These are phyloP conservation scores for Exaiptasia diaphana DNA, from an alignment of 64 coral and sea anemone species.

Conservation along the genomic window DNA sequence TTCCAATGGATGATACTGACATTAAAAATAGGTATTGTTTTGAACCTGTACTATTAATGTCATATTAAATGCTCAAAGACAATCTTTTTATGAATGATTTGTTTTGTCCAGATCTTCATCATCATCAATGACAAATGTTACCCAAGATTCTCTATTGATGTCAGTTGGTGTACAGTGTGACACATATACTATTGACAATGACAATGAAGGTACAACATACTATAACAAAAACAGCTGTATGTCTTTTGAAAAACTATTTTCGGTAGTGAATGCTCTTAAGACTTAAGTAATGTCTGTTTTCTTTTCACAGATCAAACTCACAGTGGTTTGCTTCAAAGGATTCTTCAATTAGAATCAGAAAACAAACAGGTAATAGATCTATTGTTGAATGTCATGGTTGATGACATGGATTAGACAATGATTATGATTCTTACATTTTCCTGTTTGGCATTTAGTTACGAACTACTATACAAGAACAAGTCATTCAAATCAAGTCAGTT, in stretches of 20 bases:
- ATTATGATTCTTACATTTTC: not conserved
- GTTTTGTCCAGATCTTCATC: not conserved
- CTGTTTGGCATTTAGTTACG: conserved; percentile 22
- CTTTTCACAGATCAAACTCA: not conserved
- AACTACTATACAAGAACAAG: conserved; percentile 28
- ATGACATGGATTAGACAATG: too few species aligned
- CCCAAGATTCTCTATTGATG: not conserved
- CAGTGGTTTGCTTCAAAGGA: conserved; percentile 18
- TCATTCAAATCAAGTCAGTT: conserved; percentile 24
- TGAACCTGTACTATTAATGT: too few species aligned
- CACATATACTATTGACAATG: not conserved
- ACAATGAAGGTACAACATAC: too few species aligned
- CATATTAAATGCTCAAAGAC: too few species aligned
- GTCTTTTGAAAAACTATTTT: too few species aligned
- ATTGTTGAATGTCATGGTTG: not conserved
- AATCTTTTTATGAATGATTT: too few species aligned
- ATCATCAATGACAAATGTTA: not conserved
- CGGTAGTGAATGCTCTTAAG: too few species aligned
- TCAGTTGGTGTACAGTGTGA: not conserved
- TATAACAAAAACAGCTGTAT: not conserved
- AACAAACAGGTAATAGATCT: not conserved
- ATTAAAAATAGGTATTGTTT: not conserved
- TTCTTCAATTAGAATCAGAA: conserved; percentile 11
- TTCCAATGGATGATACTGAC: conserved; percentile 13
- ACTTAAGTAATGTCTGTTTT: too few species aligned